A percentile compares a stretch with the other conserved stretches of the same genome.
Conservation (phyloP, 2,113 vertebrate species). For the Ophthalmotilapia sp. region DNA sequence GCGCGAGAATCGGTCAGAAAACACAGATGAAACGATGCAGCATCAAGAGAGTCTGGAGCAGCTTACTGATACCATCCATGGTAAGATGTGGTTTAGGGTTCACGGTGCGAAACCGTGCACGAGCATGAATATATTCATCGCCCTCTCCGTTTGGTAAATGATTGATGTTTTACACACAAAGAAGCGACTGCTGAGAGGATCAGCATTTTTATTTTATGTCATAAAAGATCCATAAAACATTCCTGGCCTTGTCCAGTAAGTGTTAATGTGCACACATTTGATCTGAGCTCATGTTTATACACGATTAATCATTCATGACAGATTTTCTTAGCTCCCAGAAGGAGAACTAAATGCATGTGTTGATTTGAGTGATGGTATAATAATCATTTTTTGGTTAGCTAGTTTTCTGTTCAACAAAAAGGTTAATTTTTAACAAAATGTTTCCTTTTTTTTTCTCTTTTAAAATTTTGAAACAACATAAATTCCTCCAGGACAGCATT, state of each 20-base stretch:
- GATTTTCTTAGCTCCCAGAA: background rate
- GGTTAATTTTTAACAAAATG: accelerated
- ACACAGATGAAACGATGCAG: background rate
- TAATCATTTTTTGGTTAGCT: accelerated
- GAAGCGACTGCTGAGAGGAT: background rate
- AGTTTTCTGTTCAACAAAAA: background rate
- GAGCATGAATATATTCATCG: background rate
- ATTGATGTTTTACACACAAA: background rate
- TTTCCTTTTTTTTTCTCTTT: background rate
- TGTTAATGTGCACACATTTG: background rate
- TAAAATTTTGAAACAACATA: background rate
- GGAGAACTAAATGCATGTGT: background rate
- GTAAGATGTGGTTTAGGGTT: constrained; percentile 11
- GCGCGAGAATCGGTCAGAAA: background rate
- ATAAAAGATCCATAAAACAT: background rate
- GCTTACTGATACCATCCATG: constrained; percentile 49
- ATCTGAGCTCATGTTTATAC: background rate
- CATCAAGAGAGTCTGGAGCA: constrained; percentile 18
- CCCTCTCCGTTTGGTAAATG: background rate
- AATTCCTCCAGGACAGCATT: background rate
- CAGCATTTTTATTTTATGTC: background rate
- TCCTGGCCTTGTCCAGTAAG: background rate
- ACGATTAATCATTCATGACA: background rate
- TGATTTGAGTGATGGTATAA: accelerated
- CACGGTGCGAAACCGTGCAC: accelerated